phyloP scores from a whole-genome alignment of 1,140 invertebrate genomes.

The Aradophagus sp. region DNA sequence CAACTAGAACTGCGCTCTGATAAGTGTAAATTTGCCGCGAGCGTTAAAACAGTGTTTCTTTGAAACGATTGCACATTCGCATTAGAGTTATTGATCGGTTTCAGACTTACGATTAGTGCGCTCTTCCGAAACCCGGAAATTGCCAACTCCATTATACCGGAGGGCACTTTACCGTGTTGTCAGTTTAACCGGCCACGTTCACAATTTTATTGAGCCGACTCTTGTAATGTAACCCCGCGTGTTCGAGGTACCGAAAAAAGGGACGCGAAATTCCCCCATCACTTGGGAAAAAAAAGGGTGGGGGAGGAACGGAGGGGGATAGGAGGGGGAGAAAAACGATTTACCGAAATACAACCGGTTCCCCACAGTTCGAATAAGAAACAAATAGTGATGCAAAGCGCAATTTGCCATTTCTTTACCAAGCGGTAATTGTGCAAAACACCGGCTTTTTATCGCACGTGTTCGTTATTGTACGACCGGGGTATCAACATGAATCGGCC shows the following conservation, averaged over 20 bases:
- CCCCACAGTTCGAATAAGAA: constrained; percentile 23
- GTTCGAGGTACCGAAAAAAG: constrained; percentile 25
- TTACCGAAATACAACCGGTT: constrained; percentile 43
- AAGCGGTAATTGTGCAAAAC: constrained; percentile 34
- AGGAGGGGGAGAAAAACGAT: constrained; percentile 14
- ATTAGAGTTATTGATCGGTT: constrained; percentile 53
- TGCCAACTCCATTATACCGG: constrained; percentile 52
- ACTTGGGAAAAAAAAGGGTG: constrained; percentile 1
- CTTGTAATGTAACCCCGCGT: constrained; percentile 35
- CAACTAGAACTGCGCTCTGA: constrained; percentile 35
- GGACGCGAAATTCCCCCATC: constrained; percentile 5
- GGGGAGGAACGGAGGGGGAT: not conserved
- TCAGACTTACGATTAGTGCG: constrained; percentile 57
- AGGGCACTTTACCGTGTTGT: constrained; percentile 46
- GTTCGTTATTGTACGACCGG: constrained; percentile 35
- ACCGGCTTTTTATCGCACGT: constrained; percentile 38
- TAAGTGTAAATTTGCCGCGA: constrained; percentile 33
- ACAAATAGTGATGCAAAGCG: constrained; percentile 38
- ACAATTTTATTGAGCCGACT: constrained; percentile 55
- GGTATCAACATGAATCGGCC: constrained; percentile 41
- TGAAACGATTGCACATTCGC: constrained; percentile 45
- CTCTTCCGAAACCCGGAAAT: constrained; percentile 58
- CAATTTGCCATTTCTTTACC: constrained; percentile 38
- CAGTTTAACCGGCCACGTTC: constrained; percentile 54
- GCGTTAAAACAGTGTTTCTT: constrained; percentile 46